Conservation (phyloP, 2,797 vertebrate genomes). For the Dermochelys coriacea region DNA sequence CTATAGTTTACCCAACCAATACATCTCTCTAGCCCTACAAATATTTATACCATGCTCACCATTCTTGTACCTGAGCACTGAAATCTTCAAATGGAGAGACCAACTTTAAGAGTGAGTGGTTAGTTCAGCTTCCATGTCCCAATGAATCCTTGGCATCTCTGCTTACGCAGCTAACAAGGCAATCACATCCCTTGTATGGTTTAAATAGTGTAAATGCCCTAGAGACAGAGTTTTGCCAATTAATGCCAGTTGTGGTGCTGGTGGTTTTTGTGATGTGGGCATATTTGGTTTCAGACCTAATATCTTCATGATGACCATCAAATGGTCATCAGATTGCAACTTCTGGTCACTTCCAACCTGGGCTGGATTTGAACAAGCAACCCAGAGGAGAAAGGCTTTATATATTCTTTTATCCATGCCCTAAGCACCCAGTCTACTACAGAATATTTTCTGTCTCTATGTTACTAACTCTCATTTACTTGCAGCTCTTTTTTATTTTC, state of each 20-base stretch:
- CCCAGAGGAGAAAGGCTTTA: not conserved
- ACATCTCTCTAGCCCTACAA: not conserved
- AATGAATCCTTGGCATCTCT: not conserved
- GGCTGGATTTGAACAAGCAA: not conserved
- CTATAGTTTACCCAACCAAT: not conserved
- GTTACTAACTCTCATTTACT: not conserved
- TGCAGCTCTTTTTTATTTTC: not conserved
- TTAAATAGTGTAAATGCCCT: not conserved
- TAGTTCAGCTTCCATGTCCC: not conserved
- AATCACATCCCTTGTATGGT: not conserved
- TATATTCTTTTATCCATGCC: not conserved
- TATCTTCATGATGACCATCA: not conserved
- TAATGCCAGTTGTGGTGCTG: not conserved
- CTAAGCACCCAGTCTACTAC: not conserved
- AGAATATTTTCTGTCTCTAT: not conserved
- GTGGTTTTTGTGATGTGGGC: not conserved
- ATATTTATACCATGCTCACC: not conserved
- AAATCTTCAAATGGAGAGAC: not conserved
- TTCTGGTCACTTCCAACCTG: not conserved
- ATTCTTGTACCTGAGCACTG: not conserved
- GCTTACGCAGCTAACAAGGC: not conserved
- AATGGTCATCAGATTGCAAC: rapidly evolving
- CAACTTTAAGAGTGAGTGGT: not conserved
- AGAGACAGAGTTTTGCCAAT: not conserved
- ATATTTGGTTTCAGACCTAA: not conserved